phyloP scores from a whole-genome alignment of 2,113 vertebrate species.

The Monarcha castaneiventris region DNA sequence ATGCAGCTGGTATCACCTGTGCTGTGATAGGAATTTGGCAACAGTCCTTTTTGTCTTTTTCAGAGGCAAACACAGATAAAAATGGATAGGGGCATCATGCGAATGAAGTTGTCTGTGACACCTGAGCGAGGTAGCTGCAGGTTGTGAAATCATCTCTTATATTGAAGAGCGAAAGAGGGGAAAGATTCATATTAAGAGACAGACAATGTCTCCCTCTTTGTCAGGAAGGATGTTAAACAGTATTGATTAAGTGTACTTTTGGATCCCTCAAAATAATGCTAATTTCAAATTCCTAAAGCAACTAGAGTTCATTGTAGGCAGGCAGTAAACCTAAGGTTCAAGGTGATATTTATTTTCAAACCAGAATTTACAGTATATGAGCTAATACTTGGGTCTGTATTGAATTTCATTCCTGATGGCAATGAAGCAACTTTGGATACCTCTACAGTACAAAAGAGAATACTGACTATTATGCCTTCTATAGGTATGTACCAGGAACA shows the following conservation, averaged over 20 bases:
- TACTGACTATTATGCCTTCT: neutral
- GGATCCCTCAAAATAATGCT: neutral
- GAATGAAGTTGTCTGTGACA: neutral
- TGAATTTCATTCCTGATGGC: neutral
- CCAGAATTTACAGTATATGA: neutral
- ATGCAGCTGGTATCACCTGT: fast-evolving
- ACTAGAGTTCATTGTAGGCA: neutral
- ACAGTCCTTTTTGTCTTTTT: neutral
- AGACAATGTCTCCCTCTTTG: neutral
- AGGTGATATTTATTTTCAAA: neutral
- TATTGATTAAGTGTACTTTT: neutral
- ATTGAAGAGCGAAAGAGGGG: neutral
- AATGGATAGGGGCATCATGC: neutral
- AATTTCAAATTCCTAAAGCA: neutral
- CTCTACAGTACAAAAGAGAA: neutral
- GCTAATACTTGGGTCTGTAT: neutral
- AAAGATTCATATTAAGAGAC: neutral
- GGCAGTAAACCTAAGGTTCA: neutral
- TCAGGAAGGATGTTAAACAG: neutral
- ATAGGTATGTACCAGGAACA: neutral
- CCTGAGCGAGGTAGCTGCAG: neutral
- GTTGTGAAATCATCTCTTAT: neutral
- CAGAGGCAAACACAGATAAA: neutral
- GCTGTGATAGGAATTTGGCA: neutral
- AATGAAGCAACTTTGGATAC: neutral